Evolutionary conservation across 2,113 vertebrate species (phyloP).

Genomic region (Notothenia rossii): DNA sequence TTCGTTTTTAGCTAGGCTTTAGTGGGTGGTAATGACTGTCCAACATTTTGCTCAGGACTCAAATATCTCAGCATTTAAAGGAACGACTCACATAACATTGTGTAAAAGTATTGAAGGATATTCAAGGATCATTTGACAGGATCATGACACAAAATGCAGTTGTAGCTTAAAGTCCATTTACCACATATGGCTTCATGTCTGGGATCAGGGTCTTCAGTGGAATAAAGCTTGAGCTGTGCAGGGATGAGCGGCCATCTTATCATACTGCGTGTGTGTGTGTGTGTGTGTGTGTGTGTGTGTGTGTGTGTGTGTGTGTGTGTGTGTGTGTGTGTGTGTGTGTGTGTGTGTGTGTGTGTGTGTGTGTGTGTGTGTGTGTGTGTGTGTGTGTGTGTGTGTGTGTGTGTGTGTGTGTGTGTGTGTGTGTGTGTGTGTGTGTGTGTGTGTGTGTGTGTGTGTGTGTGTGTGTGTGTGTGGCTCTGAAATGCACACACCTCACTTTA

Average conservation of each 20-base stretch:
- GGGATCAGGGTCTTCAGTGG: conserved; percentile 70
- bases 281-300: conserved; percentile 28
- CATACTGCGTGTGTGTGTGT: conserved; percentile 55
- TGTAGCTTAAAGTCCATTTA: too few species aligned
- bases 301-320: conserved; percentile 19
- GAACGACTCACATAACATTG: not conserved
- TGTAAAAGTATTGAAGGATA: not conserved
- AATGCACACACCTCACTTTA: not conserved
- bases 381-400: conserved; percentile 20
- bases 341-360: too few species aligned
- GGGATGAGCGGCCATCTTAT: conserved; percentile 64
- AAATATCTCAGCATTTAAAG: not conserved
- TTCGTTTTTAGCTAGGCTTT: conserved; percentile 4
- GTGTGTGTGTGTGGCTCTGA: too few species aligned
- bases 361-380: conserved; percentile 25
- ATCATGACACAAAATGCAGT: too few species aligned
- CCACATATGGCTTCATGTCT: conserved; percentile 45
- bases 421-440: conserved; percentile 7
- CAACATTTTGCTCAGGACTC: not conserved
- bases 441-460: not conserved
- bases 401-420: conserved; percentile 3
- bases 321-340: not conserved
- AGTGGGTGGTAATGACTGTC: too few species aligned
- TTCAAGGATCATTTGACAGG: too few species aligned
- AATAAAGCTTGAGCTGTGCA: conserved; percentile 68